Base-by-base conservation (phyloP, 1,140 invertebrate species). In the Drosophila prosaltans region DNA sequence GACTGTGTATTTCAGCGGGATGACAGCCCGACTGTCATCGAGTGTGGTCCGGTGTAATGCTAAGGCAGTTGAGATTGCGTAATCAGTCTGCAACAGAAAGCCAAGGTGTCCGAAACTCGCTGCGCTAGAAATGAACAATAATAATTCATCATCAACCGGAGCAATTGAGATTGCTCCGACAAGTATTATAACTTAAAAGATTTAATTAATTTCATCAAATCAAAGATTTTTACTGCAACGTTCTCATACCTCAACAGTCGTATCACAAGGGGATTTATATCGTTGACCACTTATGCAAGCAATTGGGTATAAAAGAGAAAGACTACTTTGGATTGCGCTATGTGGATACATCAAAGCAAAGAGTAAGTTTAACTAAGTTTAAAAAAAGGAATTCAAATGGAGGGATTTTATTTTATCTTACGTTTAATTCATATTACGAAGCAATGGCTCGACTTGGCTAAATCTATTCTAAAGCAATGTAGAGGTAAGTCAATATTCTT, bases 321-420 rank as follows among this genome's bases (percentile, higher is more conserved):
- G 98, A 99, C 93, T 99, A 99, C 93, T 99, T 99, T 93, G 98
- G 98, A 7, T 94, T 99, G 28, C 95, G 98, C 70, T 99, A 97
- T 95, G 97, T 98, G 39, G 98, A 99, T 93, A 93, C 95, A 36
- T 95, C 95, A 79, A 98, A 98, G 84, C 98, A 99, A 93, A 95
- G 98, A 94, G 98, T 98, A 93, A 95, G 94, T 91, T 59, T 59
- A 8, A 1, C 8, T 43, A 2, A n/a, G 2, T 41, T n/a, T 21
- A 24, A 16, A 51, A 54, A 28, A 11, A 58, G 16, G 10, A 40
- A 21, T 41, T 30, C 28, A 11, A 7, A 5, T 32, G 3, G 57
- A 3, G 39, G 9, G 48, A 26, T 7, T 57, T 57, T 58, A 40
- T 45, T 59, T 51, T 16, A 36, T 10, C 16, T 61, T 62, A 2